A percentile compares a stretch with the other conserved stretches of the same genome.
phyloP scores from a whole-genome alignment of 2,113 vertebrate genomes.

The Dipodomys merriami region DNA sequence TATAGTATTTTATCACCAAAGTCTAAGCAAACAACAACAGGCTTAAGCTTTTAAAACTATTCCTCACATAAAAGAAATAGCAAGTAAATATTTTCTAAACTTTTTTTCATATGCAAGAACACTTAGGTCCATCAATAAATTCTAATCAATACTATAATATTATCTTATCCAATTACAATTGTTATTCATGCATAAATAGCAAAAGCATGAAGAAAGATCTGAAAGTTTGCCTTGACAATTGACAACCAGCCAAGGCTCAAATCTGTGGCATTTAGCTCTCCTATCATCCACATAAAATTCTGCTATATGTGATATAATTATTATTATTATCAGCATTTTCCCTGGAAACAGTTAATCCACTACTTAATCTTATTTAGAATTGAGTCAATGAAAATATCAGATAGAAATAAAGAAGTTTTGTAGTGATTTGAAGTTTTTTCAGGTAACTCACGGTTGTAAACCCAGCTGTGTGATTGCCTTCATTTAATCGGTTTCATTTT shows the following conservation, averaged over 20 bases:
- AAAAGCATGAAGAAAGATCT: background rate
- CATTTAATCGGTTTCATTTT: slow-evolving; percentile 63
- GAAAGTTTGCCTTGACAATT: background rate
- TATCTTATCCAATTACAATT: slow-evolving; percentile 47
- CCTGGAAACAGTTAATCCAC: slow-evolving; percentile 71
- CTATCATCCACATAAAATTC: background rate
- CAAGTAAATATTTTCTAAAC: background rate
- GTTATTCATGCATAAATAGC: slow-evolving; percentile 29
- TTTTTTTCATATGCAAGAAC: slow-evolving; percentile 8
- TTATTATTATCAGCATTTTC: slow-evolving; percentile 71
- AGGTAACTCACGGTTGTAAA: slow-evolving; percentile 73
- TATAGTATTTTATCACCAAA: background rate
- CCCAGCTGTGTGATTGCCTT: slow-evolving; percentile 61
- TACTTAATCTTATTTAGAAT: slow-evolving; percentile 74
- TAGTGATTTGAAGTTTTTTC: slow-evolving; percentile 66
- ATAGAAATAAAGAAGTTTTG: slow-evolving; percentile 64
- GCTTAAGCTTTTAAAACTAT: background rate
- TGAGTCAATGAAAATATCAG: slow-evolving; percentile 76
- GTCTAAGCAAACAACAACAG: background rate
- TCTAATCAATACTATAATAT: slow-evolving; percentile 3
- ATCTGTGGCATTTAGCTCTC: background rate
- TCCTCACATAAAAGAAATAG: background rate
- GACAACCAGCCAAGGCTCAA: slow-evolving; percentile 3
- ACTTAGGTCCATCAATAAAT: background rate
- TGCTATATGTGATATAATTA: slow-evolving; percentile 62